phyloP scores from a whole-genome alignment of 2,113 vertebrate genomes.

The Pedetes capensis region DNA sequence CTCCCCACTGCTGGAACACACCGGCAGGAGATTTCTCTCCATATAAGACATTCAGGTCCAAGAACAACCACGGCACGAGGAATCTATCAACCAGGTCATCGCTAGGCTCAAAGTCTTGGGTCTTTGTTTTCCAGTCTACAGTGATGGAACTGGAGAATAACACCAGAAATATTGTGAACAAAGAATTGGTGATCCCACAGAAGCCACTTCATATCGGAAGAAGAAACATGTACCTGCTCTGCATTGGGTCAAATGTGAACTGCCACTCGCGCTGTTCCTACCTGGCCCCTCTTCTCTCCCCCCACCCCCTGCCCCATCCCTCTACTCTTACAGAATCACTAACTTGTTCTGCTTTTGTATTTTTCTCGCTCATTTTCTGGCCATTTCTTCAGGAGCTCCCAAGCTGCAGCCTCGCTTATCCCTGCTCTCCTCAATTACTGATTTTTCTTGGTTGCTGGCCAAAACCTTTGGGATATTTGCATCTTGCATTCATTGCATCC shows the following conservation, averaged over 20 bases:
- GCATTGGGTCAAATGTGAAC: background rate
- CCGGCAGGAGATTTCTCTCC: background rate
- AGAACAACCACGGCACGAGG: conserved; percentile 59
- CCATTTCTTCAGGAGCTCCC: background rate
- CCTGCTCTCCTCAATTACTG: conserved; percentile 28
- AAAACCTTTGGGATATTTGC: conserved; percentile 33
- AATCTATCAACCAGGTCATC: conserved; percentile 54
- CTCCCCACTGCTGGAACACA: background rate
- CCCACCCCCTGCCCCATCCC: background rate
- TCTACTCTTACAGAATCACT: conserved; percentile 10
- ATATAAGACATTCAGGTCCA: background rate
- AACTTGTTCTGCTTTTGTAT: background rate
- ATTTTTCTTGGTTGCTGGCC: background rate
- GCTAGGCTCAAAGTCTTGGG: background rate
- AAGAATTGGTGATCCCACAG: background rate
- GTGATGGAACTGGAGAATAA: background rate
- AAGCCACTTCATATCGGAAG: background rate
- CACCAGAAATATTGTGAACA: background rate
- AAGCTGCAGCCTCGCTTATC: conserved; percentile 37
- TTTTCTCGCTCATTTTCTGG: background rate
- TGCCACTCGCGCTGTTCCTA: background rate
- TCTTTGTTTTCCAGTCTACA: background rate
- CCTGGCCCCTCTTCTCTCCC: no score
- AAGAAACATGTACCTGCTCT: background rate
- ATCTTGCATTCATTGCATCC: background rate